Percentiles rank a stretch among this genome's conserved stretches.
Evolutionary conservation across 2,113 vertebrate species (phyloP).

Genomic region (Casuarius casuarius): DNA sequence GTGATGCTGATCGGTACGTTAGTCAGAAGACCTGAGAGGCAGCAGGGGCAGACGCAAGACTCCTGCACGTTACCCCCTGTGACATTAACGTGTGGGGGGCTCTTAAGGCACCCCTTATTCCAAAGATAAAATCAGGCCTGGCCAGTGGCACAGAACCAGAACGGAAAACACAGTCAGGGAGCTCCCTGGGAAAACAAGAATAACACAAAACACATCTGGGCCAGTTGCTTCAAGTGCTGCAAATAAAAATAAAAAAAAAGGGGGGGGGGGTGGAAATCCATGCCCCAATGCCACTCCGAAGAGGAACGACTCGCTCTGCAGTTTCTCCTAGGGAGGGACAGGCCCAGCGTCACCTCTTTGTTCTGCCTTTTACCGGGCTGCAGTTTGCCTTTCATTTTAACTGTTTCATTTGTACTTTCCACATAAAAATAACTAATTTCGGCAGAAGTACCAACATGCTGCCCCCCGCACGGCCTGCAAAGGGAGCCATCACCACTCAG

Average conservation of each 20-base stretch:
- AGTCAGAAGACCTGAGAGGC: neutral
- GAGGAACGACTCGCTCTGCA: neutral
- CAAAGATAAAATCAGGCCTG: neutral
- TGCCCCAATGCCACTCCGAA: accelerated
- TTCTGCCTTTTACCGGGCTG: neutral
- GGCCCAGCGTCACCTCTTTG: accelerated
- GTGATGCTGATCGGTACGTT: neutral
- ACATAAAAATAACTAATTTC: neutral
- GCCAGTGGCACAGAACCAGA: neutral
- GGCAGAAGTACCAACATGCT: neutral
- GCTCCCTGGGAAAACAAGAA: neutral
- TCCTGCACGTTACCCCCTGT: neutral
- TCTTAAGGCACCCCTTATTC: neutral
- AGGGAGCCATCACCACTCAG: neutral
- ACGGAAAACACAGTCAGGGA: no score
- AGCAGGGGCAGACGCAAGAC: neutral
- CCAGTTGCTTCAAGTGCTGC: neutral
- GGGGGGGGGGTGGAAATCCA: no score
- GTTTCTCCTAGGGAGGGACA: accelerated
- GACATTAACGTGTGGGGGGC: neutral
- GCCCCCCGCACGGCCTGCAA: accelerated
- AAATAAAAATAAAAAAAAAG: neutral
- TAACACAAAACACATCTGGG: neutral
- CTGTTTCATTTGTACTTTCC: neutral
- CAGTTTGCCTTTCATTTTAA: neutral